Evolutionary conservation across 2,113 vertebrate genomes (phyloP).

Genomic region (Arothron firmamentum): DNA sequence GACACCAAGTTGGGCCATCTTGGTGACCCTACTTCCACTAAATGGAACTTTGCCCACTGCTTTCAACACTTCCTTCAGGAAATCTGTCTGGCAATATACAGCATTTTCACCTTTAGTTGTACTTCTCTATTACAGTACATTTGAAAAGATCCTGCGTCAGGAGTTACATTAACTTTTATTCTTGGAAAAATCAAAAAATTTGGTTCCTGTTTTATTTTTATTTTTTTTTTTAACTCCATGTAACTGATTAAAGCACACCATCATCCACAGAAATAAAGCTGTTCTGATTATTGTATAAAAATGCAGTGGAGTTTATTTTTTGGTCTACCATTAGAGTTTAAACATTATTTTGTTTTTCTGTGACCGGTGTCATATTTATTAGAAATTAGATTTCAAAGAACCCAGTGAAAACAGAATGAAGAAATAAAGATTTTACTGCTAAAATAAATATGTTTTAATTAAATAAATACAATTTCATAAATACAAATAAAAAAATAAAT

Average conservation of each 20-base stretch:
- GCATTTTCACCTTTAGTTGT: slow-evolving; percentile 42
- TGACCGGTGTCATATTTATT: too few species aligned
- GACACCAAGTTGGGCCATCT: slow-evolving; percentile 6
- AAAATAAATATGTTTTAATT: background rate
- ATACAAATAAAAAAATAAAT: slow-evolving; percentile 39
- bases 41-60: background rate
- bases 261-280: too few species aligned
- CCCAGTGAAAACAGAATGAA: slow-evolving; percentile 6
- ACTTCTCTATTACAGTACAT: slow-evolving; percentile 18
- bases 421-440: background rate
- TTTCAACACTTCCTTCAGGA: slow-evolving; percentile 40
- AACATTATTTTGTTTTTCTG: too few species aligned
- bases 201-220: too few species aligned
- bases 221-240: too few species aligned
- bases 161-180: too few species aligned
- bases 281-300: too few species aligned
- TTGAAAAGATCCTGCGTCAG: too few species aligned
- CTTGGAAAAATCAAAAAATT: too few species aligned
- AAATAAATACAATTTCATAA: slow-evolving; percentile 59
- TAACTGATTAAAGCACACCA: too few species aligned
- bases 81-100: slow-evolving; percentile 8
- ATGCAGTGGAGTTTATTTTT: too few species aligned
- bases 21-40: slow-evolving; percentile 3
- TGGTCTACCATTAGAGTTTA: too few species aligned
- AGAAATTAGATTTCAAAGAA: background rate